phyloP scores from a whole-genome alignment of 1,140 invertebrate species.

The Gerris buenoi region DNA sequence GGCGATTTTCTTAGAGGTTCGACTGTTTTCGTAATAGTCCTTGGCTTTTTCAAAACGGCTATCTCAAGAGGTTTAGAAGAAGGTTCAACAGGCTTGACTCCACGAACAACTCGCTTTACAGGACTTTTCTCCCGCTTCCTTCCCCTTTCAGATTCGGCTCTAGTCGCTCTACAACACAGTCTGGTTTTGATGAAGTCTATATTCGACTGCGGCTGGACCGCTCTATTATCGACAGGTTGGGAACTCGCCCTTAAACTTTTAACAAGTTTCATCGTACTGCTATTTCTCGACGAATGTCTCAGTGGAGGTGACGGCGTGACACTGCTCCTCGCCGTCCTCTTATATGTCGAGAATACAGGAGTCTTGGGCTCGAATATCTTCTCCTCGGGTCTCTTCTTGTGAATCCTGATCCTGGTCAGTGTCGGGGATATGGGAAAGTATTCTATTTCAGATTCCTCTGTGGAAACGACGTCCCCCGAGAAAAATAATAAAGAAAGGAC shows the following conservation, averaged over 20 bases:
- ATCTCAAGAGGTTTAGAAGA: background rate
- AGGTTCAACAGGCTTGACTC: background rate
- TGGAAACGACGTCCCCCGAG: background rate
- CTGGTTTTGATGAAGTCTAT: background rate
- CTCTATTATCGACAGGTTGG: background rate
- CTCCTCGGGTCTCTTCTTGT: slow-evolving; percentile 39
- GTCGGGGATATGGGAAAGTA: slow-evolving; percentile 66
- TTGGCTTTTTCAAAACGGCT: background rate
- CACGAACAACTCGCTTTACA: background rate
- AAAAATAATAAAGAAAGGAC: slow-evolving; percentile 14
- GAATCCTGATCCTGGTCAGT: slow-evolving; percentile 58
- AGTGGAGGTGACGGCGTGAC: slow-evolving; percentile 44
- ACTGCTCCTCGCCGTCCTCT: slow-evolving; percentile 32
- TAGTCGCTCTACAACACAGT: background rate
- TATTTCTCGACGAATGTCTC: slow-evolving; percentile 55
- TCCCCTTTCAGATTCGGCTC: background rate
- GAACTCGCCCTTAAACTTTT: background rate
- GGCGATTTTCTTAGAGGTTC: slow-evolving; percentile 31
- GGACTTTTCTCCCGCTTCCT: background rate
- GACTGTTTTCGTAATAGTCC: background rate
- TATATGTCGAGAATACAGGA: slow-evolving; percentile 34
- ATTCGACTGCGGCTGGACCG: background rate
- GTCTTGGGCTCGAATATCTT: slow-evolving; percentile 41
- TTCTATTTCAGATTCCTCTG: slow-evolving; percentile 43
- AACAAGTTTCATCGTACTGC: slow-evolving; percentile 45